These are phyloP conservation scores for Stigmatopora argus DNA, from an alignment of 2,113 vertebrate species.

Conservation along the genomic window DNA sequence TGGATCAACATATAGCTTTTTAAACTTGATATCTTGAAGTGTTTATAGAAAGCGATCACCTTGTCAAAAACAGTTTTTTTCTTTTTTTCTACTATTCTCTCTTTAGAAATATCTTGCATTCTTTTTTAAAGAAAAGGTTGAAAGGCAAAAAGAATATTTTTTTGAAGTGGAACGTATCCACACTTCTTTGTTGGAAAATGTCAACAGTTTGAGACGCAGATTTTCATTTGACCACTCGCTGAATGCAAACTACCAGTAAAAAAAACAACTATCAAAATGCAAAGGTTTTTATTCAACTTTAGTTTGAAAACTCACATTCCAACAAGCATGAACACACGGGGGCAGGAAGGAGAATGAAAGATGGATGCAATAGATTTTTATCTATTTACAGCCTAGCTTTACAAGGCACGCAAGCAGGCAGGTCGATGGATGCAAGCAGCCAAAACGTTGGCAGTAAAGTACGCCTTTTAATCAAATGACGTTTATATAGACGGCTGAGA, in stretches of 20 bases:
- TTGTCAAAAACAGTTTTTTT: slow-evolving; percentile 31
- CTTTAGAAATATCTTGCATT: neutral
- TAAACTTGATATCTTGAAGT: no score
- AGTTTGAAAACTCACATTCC: neutral
- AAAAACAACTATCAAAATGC: no score
- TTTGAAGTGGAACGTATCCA: neutral
- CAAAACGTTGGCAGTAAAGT: neutral
- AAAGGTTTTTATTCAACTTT: neutral
- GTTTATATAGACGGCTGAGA: neutral
- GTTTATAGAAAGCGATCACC: no score
- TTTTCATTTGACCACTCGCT: neutral
- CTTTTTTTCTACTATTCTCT: slow-evolving; percentile 35
- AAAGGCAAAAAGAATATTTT: neutral
- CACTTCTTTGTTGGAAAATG: neutral
- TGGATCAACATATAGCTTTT: slow-evolving; percentile 15
- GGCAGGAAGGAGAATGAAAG: neutral
- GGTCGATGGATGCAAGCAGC: neutral
- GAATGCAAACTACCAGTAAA: neutral
- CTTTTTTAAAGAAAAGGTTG: neutral
- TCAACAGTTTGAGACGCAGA: neutral
- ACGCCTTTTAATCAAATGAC: neutral
- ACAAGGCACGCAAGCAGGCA: neutral
- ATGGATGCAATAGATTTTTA: neutral
- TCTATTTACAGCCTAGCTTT: neutral
- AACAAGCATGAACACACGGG: neutral